Percentiles rank a stretch among this genome's conserved stretches.
Conservation (phyloP, 2,888 invertebrate species). For the Aphidoletes aphidimyza region DNA sequence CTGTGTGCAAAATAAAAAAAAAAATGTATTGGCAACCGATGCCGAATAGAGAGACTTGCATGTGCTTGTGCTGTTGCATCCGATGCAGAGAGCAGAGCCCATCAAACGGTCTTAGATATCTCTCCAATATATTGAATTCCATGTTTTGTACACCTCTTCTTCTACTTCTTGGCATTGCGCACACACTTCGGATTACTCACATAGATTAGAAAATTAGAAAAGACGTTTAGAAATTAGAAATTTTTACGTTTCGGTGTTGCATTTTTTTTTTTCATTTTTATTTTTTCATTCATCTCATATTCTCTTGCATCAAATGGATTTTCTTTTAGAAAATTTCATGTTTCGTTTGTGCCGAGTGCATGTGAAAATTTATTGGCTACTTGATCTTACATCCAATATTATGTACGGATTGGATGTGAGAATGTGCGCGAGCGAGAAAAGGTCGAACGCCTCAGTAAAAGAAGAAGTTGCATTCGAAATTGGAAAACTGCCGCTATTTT, state of each 20-base stretch:
- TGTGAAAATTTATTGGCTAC: slow-evolving; percentile 39
- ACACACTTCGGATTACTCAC: slow-evolving; percentile 28
- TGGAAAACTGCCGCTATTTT: slow-evolving; percentile 13
- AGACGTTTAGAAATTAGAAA: slow-evolving; percentile 51
- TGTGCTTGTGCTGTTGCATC: slow-evolving; percentile 17
- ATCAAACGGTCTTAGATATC: neutral
- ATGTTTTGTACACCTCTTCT: neutral
- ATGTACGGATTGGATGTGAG: slow-evolving; percentile 30
- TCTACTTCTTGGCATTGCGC: slow-evolving; percentile 10
- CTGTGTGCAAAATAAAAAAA: neutral
- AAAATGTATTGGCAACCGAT: neutral
- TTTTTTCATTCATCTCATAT: neutral
- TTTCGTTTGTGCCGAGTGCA: slow-evolving; percentile 44
- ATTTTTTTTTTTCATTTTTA: neutral
- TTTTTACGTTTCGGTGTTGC: slow-evolving; percentile 24
- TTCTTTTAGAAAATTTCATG: slow-evolving; percentile 49
- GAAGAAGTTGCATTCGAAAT: slow-evolving; percentile 13
- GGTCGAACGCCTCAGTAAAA: neutral
- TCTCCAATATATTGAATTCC: neutral
- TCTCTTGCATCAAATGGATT: slow-evolving; percentile 26
- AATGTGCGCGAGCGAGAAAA: neutral
- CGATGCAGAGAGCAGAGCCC: slow-evolving; percentile 9
- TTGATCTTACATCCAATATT: slow-evolving; percentile 15
- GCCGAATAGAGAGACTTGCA: neutral
- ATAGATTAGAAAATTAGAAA: slow-evolving; percentile 45